phyloP scores from a whole-genome alignment of 53 echinoderm and acorn worm genomes.

The Apostichopus leukothele region DNA sequence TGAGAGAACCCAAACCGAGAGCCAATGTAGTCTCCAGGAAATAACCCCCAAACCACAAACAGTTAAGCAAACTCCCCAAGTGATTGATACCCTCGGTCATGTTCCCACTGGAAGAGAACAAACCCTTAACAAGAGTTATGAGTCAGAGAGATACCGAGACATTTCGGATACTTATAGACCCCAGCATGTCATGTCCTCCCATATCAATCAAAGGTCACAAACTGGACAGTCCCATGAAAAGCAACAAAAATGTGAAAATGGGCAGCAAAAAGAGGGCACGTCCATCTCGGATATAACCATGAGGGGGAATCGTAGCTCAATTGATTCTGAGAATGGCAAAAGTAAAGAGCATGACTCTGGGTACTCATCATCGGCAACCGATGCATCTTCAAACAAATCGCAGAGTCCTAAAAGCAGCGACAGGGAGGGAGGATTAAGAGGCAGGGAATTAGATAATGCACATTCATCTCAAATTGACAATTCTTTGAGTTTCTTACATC shows the following conservation, averaged over 20 bases:
- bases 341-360: conserved; percentile 64
- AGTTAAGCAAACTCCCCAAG: neutral
- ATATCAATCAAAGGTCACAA: neutral
- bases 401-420: conserved; percentile 10
- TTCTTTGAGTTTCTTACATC: conserved; percentile 22
- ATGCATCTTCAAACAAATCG: conserved; percentile 23
- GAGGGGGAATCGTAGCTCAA: neutral
- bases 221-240: neutral
- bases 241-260: neutral
- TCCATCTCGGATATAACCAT: neutral
- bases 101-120: neutral
- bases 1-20: neutral
- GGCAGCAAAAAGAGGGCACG: neutral
- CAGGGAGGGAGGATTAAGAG: neutral
- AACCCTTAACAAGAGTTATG: neutral
- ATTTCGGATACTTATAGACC: neutral
- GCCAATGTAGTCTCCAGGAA: neutral
- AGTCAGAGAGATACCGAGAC: neutral
- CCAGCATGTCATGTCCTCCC: neutral
- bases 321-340: conserved; percentile 32
- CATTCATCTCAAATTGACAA: neutral
- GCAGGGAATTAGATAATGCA: neutral
- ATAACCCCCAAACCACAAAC: neutral
- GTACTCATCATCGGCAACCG: conserved; percentile 64
- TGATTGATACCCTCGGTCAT: neutral